Conservation (phyloP, 2,113 vertebrate species). For the Epinephelus cyanopodus region DNA sequence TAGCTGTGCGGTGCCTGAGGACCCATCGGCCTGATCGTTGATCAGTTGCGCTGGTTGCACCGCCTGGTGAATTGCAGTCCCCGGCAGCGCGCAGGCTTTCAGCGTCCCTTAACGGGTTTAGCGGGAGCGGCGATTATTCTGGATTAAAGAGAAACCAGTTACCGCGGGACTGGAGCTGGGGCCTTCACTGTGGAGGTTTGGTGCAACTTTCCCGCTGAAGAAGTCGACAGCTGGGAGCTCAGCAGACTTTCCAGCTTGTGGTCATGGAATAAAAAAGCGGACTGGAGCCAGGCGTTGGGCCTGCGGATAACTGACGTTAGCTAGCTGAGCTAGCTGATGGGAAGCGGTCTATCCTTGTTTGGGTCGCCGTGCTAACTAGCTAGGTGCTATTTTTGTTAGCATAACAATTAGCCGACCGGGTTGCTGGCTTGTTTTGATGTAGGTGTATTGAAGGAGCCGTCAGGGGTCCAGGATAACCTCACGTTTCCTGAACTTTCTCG, state of each 20-base stretch:
- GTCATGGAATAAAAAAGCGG: slow-evolving; percentile 67
- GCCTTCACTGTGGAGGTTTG: slow-evolving; percentile 38
- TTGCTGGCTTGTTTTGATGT: slow-evolving; percentile 51
- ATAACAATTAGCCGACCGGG: slow-evolving; percentile 57
- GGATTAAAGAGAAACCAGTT: slow-evolving; percentile 47
- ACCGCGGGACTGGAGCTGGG: slow-evolving; percentile 21
- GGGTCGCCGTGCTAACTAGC: slow-evolving; percentile 64
- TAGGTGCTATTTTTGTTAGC: slow-evolving; percentile 69
- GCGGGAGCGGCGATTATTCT: slow-evolving; percentile 39
- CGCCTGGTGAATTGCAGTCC: slow-evolving; percentile 60
- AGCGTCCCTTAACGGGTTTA: slow-evolving; percentile 21
- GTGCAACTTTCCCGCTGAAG: slow-evolving; percentile 32
- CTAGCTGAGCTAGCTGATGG: slow-evolving; percentile 59
- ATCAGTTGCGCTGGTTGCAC: slow-evolving; percentile 55
- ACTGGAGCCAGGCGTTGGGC: slow-evolving; percentile 53
- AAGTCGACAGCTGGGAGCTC: not conserved
- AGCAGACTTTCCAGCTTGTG: slow-evolving; percentile 19
- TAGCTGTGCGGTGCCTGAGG: slow-evolving; percentile 83
- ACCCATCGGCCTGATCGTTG: slow-evolving; percentile 72
- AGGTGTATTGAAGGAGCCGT: slow-evolving; percentile 5
- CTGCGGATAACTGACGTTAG: slow-evolving; percentile 60
- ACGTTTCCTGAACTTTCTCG: slow-evolving; percentile 51
- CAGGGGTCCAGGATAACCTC: not conserved
- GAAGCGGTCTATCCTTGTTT: slow-evolving; percentile 57
- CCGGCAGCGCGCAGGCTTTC: slow-evolving; percentile 49